phyloP scores from a whole-genome alignment of 1,140 invertebrate species.

The Neodiprion lecontei region DNA sequence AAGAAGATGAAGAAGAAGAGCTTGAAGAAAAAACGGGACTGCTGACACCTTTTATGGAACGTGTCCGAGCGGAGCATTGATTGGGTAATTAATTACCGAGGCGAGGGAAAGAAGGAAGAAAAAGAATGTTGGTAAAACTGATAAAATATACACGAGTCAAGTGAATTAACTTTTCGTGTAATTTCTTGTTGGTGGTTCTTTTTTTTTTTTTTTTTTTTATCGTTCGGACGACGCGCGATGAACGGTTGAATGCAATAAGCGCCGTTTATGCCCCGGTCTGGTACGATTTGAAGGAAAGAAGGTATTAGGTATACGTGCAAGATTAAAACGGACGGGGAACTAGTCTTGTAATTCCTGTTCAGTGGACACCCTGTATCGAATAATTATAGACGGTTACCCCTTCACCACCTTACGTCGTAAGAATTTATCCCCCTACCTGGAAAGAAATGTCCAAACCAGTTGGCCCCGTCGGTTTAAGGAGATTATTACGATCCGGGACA shows the following conservation, averaged over 20 bases:
- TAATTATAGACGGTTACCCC: conserved; percentile 34
- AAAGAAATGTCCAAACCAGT: conserved; percentile 13
- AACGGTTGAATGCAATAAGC: too few relatives aligned
- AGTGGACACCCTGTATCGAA: conserved; percentile 17
- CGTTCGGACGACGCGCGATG: too few relatives aligned
- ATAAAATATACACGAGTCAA: too few relatives aligned
- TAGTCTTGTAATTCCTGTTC: conserved; percentile 17
- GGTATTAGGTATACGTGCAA: not conserved
- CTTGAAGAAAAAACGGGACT: too few relatives aligned
- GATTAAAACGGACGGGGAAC: conserved; percentile 12
- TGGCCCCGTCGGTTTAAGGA: not conserved
- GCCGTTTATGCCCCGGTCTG: too few relatives aligned
- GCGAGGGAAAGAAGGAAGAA: too few relatives aligned
- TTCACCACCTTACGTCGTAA: conserved; percentile 40
- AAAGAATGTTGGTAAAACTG: too few relatives aligned
- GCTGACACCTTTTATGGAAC: too few relatives aligned
- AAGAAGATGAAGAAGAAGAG: too few relatives aligned
- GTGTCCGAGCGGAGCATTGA: too few relatives aligned
- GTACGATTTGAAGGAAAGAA: not conserved
- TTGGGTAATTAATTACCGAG: too few relatives aligned
- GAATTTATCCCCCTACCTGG: conserved; percentile 15
- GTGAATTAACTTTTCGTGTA: not conserved
- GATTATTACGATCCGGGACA: conserved; percentile 5
- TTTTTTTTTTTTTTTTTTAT: too few relatives aligned
- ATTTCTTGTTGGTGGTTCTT: not conserved